Base-by-base conservation (phyloP, 2,888 invertebrate species). In the Ormyrus rosae region DNA sequence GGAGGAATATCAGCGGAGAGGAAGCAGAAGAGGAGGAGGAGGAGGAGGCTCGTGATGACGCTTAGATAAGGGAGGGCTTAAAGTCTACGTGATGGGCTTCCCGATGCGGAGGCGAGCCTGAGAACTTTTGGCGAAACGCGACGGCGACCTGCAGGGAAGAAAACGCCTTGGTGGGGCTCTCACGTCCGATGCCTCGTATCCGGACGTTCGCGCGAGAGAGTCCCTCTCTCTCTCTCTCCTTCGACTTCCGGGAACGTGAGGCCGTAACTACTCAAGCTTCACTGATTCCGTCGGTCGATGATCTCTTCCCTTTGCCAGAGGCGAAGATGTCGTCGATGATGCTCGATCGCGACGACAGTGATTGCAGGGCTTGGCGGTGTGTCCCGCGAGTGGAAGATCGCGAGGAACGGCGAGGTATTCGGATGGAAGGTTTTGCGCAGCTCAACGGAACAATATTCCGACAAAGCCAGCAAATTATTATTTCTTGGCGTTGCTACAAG, bases 51-150 rank as follows among this genome's bases (percentile, higher is more conserved):
- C 87, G 84, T 86, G 90, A 90, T 90, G 90, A 90, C 88, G 89
- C 88, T 88, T 83, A 89, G 90, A 90, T 90, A 90, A 90, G 89
- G 89, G 89, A 88, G 88, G 89, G 87, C 89, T 90, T 87, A 87
- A 88, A 86, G 87, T 87, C 87, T 90, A 90, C 90, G 90, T 90
- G 90, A 89, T 86, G 87, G 87, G 90, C 87, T 89, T 90, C 85
- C 86, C 87, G 90, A 90, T 89, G 89, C 83, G 73, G 45, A 10
- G 83, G 83, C 83, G 86, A 87, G 88, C 89, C 88, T 90, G 90
- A 90, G 90, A 90, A 89, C 87, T 89, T 90, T 89, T 85, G 87
- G 89, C 85, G 86, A 87, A 34, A 87, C 87, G 85, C 34, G 34
- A 50, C 11, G 53, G 5, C 58, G 60, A 74, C 60, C 58, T 56